These are phyloP conservation scores for Torymus auratus DNA, from an alignment of 2,888 invertebrate genomes.

Conservation along the genomic window DNA sequence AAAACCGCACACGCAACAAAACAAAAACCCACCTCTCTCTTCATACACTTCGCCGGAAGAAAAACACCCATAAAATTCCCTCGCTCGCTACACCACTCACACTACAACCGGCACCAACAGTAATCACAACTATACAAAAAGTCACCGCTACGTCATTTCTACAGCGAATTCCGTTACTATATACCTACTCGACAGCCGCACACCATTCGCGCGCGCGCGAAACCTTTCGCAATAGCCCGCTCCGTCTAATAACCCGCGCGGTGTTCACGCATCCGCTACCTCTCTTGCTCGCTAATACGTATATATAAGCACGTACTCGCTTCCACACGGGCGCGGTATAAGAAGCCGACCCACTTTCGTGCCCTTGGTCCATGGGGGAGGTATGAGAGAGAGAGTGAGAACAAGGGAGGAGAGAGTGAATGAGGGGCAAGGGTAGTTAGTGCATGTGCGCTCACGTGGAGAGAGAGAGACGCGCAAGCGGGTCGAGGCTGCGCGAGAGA, in stretches of 20 bases:
- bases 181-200: too few relatives aligned
- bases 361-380: too few relatives aligned
- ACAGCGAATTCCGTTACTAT: constrained; percentile 9
- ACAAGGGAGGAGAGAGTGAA: background rate
- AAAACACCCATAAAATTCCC: constrained; percentile 16
- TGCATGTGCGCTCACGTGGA: too few relatives aligned
- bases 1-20: too few relatives aligned
- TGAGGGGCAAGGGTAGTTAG: background rate
- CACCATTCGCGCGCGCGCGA: background rate
- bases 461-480: constrained; percentile 10
- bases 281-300: too few relatives aligned
- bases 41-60: background rate
- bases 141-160: background rate
- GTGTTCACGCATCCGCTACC: too few relatives aligned
- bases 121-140: background rate
- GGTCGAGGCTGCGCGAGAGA: constrained; percentile 40
- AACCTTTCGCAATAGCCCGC: too few relatives aligned
- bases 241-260: too few relatives aligned
- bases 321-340: too few relatives aligned
- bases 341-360: background rate
- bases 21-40: too few relatives aligned
- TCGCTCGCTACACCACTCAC: background rate
- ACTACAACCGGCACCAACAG: background rate
- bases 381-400: background rate
- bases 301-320: too few relatives aligned